Evolutionary conservation across 2,888 invertebrate genomes (phyloP), one percentile per base, ranked within the genome.

Genomic region (Orgyia antiqua): DNA sequence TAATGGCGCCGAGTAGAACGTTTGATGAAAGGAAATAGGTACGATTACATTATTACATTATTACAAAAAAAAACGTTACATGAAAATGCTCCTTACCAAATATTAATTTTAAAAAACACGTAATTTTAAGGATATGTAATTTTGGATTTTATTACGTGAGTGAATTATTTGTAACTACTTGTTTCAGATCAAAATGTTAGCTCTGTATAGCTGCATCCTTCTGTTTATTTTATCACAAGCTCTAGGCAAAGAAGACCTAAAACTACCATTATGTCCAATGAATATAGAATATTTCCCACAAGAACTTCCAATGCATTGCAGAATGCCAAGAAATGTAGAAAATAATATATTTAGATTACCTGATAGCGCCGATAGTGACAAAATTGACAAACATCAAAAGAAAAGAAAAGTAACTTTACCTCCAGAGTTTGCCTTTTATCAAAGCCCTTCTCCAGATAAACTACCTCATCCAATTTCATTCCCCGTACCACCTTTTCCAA

Each of bases 241-340:
- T 4, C 31, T 38, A 10, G 58, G 68, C 7, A 51, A 59, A n/a
- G 59, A 50, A n/a, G 45, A 68, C 7, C 58, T 63, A 1, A 68
- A 73, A 2, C 53, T 84, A 15, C 84, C 84, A 4, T 29, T 65
- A 51, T 84, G 84, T 44, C 84, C 84, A 1, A 68, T 70, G 1
- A 64, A 68, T 23, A 46, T 77, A 17, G 59, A 71, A 24, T 83
- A 46, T 43, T 72, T 83, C 12, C 84, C 84, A 10, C 82, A 82
- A 53, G 66, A 55, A 24, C 53, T 84, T 9, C 84, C 84, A 0
- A 76, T 84, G 82, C 84, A 84, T 45, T 84, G 84, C 34, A 68
- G 77, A n/a, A 61, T 83, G 74, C 72, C 76, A 11, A 54, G 53
- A 5, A 58, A 39, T 24, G 44, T 46, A 9, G 45, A 55, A 5